A percentile compares a stretch with the other conserved stretches of the same genome.
Conservation (phyloP, 2,888 invertebrate species). For the Aphidius colemani region DNA sequence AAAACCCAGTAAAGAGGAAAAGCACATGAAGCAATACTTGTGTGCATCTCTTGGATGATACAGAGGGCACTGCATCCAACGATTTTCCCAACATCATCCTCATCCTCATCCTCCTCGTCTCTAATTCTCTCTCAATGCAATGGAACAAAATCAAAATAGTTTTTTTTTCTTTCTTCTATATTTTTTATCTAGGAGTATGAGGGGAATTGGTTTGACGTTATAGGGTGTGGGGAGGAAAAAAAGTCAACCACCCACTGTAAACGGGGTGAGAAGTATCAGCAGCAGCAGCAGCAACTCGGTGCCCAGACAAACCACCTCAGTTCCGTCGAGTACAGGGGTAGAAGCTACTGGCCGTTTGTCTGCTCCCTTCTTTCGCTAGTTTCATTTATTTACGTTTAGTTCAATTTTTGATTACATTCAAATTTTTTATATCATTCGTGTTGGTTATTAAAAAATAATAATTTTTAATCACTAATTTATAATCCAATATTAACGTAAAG, state of each 20-base stretch:
- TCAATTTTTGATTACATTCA: slow-evolving; percentile 53
- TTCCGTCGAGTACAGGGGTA: slow-evolving; percentile 65
- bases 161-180: slow-evolving; percentile 22
- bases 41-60: slow-evolving; percentile 25
- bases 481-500: slow-evolving; percentile 2
- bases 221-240: slow-evolving; percentile 47
- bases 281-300: slow-evolving; percentile 33
- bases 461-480: not conserved
- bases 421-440: slow-evolving; percentile 44
- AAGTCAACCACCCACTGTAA: slow-evolving; percentile 39
- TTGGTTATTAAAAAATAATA: slow-evolving; percentile 31
- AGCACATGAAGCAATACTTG: slow-evolving; percentile 21
- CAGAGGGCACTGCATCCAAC: slow-evolving; percentile 24
- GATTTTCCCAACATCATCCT: slow-evolving; percentile 52
- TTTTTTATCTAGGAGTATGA: not conserved
- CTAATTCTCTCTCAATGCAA: not conserved
- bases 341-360: slow-evolving; percentile 66
- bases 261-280: slow-evolving; percentile 27
- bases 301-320: slow-evolving; percentile 42
- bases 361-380: slow-evolving; percentile 63
- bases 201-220: slow-evolving; percentile 45
- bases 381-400: slow-evolving; percentile 58
- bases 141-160: slow-evolving; percentile 32
- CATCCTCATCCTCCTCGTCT: not conserved
- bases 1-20: not conserved